Conservation (phyloP, 1,140 invertebrate genomes). For the Olivierus martensii region DNA sequence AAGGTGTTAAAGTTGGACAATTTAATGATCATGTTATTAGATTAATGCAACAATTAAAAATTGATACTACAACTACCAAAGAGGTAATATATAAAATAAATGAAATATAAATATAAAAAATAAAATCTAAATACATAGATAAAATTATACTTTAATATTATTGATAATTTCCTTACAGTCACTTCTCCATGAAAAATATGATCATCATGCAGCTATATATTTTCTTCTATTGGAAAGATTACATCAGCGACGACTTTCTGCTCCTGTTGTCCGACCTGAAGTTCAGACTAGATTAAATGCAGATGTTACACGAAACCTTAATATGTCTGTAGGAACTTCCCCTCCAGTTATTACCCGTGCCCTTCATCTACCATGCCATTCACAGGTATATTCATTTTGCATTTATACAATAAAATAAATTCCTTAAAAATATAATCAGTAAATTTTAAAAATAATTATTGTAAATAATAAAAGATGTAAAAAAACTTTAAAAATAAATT, state of each 20-base stretch:
- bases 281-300: slow-evolving; percentile 32
- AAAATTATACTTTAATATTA: background rate
- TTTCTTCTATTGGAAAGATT: slow-evolving; percentile 74
- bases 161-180: slow-evolving; percentile 45
- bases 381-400: background rate
- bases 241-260: slow-evolving; percentile 26
- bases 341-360: background rate
- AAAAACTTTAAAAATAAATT: no score
- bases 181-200: slow-evolving; percentile 70
- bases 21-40: slow-evolving; percentile 84
- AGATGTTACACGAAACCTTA: slow-evolving; percentile 56
- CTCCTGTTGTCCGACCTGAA: slow-evolving; percentile 11
- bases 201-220: slow-evolving; percentile 92
- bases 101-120: background rate
- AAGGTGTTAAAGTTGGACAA: slow-evolving; percentile 31
- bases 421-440: no score
- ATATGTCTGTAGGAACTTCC: slow-evolving; percentile 40
- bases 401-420: no score
- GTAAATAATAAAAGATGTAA: no score
- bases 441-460: no score
- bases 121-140: background rate
- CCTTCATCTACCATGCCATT: background rate
- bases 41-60: slow-evolving; percentile 85
- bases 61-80: slow-evolving; percentile 72
- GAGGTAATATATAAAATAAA: slow-evolving; percentile 37